phyloP scores from a whole-genome alignment of 2,888 invertebrate genomes.

The Hipparchia semele region DNA sequence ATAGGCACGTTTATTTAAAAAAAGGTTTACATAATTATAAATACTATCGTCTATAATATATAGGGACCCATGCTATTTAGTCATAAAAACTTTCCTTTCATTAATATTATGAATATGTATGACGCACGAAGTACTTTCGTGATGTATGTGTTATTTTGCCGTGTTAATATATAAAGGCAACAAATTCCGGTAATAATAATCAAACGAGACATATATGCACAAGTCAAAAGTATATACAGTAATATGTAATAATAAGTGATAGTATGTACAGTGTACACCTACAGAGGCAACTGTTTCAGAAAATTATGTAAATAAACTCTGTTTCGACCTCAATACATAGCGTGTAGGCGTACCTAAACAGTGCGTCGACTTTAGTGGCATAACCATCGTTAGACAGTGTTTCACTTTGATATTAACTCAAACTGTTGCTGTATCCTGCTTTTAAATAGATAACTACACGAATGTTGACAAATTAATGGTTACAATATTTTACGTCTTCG shows the following conservation, averaged over 20 bases:
- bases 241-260: neutral
- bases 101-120: constrained; percentile 13
- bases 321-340: constrained; percentile 36
- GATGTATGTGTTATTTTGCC: neutral
- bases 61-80: neutral
- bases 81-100: neutral
- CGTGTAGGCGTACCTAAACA: constrained; percentile 20
- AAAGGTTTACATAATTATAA: no score
- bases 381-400: constrained; percentile 20
- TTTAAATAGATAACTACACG: neutral
- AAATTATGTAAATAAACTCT: constrained; percentile 39
- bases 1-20: no score
- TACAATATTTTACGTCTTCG: neutral
- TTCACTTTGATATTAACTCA: constrained; percentile 13
- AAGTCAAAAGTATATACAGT: neutral
- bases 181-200: neutral
- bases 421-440: neutral
- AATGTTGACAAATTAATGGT: neutral
- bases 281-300: constrained; percentile 27
- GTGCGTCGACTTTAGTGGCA: neutral
- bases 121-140: constrained; percentile 3
- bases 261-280: neutral
- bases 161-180: neutral
- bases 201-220: neutral
- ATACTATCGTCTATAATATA: no score